A percentile compares a stretch with the other conserved stretches of the same genome.
phyloP scores from a whole-genome alignment of 2,113 vertebrate genomes.

The Microtus montanus region DNA sequence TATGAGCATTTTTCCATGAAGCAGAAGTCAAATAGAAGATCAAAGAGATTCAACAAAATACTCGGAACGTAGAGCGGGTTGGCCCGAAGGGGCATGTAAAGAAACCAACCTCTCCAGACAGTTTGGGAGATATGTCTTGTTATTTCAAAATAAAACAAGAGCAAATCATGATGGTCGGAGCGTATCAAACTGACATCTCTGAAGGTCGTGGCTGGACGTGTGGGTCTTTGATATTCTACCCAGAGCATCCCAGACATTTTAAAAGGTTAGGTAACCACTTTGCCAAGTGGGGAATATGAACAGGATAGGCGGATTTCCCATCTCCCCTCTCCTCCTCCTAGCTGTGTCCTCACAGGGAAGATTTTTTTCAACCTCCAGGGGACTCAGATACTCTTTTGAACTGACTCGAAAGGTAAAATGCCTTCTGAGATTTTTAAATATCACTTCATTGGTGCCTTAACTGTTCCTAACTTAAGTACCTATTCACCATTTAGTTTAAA shows the following conservation, averaged over 20 bases:
- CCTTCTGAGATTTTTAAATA: constrained; percentile 25
- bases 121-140: constrained; percentile 74
- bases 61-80: constrained; percentile 59
- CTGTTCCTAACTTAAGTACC: neutral
- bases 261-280: constrained; percentile 47
- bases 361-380: neutral
- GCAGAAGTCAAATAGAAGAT: constrained; percentile 81
- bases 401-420: neutral
- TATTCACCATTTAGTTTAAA: constrained; percentile 19
- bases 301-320: constrained; percentile 58
- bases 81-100: constrained; percentile 14
- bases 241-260: constrained; percentile 54
- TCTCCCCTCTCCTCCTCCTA: neutral
- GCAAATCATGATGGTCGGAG: constrained; percentile 49
- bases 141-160: constrained; percentile 80
- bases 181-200: constrained; percentile 76
- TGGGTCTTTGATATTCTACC: constrained; percentile 69
- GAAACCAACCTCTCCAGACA: constrained; percentile 55
- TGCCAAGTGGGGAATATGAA: constrained; percentile 50
- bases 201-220: constrained; percentile 58
- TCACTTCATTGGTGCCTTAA: neutral
- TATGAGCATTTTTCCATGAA: constrained; percentile 80
- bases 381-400: constrained; percentile 25
- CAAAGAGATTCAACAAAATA: constrained; percentile 76
- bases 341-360: neutral